Conservation (phyloP, 2,797 vertebrate genomes). For the Megaceryle alcyon region DNA sequence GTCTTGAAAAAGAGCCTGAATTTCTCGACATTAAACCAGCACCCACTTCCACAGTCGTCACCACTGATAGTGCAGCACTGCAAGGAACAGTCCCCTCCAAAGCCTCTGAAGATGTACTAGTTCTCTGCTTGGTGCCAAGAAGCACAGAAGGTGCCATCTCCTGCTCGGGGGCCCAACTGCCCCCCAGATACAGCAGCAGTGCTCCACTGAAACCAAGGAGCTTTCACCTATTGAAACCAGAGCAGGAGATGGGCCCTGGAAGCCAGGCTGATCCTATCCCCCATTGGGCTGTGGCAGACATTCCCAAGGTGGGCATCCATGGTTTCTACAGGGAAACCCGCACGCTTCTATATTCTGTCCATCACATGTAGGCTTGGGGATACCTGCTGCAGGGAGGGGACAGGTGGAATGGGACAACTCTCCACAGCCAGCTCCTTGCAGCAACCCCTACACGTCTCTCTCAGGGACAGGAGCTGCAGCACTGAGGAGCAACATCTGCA, state of each 20-base stretch:
- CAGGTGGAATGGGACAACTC: not conserved
- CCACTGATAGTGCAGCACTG: not conserved
- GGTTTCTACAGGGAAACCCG: not conserved
- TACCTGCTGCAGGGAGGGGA: not conserved
- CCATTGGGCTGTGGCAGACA: not conserved
- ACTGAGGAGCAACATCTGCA: too few relatives aligned
- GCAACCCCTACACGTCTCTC: not conserved
- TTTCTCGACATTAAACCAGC: not conserved
- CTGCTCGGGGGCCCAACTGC: accelerated
- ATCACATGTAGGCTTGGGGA: accelerated
- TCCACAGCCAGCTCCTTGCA: not conserved
- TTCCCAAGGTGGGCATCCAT: accelerated
- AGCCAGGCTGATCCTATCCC: not conserved
- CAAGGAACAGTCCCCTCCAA: not conserved
- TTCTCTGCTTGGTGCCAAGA: not conserved
- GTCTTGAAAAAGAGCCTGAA: not conserved
- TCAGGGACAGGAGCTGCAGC: not conserved
- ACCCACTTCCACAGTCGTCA: not conserved
- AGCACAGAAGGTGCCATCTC: not conserved
- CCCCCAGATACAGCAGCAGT: accelerated
- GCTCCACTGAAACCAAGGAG: not conserved
- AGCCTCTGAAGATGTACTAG: not conserved
- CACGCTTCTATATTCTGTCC: not conserved
- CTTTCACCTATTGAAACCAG: accelerated
- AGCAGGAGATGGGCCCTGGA: accelerated